Evolutionary conservation across 2,113 vertebrate species (phyloP).

Genomic region (Mola mola): DNA sequence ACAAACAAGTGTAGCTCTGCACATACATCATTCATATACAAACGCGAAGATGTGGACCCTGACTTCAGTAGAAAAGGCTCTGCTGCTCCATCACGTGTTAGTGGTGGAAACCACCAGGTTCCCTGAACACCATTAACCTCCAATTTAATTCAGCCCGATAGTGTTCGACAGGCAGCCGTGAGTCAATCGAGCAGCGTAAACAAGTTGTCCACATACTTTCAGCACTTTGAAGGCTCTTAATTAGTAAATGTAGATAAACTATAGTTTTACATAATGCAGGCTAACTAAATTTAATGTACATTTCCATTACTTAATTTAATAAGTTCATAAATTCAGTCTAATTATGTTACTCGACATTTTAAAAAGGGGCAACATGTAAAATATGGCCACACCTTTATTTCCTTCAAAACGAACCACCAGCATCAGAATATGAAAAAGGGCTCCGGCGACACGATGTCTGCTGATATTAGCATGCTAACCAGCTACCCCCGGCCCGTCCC

Average conservation of each 20-base stretch:
- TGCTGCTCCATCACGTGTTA: too few relatives aligned
- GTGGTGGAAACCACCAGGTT: not conserved
- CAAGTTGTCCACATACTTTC: not conserved
- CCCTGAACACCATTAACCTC: not conserved
- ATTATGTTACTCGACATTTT: not conserved
- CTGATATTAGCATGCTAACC: not conserved
- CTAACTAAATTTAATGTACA: too few relatives aligned
- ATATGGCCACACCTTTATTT: not conserved
- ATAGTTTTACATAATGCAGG: not conserved
- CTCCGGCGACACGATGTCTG: too few relatives aligned
- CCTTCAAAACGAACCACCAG: not conserved
- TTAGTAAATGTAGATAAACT: not conserved
- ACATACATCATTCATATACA: conserved; percentile 29
- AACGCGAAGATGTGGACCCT: conserved; percentile 17
- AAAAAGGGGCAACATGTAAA: not conserved
- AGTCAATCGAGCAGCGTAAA: too few relatives aligned
- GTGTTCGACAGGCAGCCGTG: too few relatives aligned
- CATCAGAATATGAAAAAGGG: not conserved
- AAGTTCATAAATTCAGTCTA: too few relatives aligned
- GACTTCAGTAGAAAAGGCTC: conserved; percentile 40
- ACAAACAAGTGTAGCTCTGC: conserved; percentile 6
- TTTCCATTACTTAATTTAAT: not conserved
- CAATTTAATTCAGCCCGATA: too few relatives aligned
- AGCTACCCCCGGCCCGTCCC: too few relatives aligned
- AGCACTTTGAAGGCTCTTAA: not conserved